Evolutionary conservation across 2,888 invertebrate genomes (phyloP).

Genomic region (Caenorhabditis panamensis): DNA sequence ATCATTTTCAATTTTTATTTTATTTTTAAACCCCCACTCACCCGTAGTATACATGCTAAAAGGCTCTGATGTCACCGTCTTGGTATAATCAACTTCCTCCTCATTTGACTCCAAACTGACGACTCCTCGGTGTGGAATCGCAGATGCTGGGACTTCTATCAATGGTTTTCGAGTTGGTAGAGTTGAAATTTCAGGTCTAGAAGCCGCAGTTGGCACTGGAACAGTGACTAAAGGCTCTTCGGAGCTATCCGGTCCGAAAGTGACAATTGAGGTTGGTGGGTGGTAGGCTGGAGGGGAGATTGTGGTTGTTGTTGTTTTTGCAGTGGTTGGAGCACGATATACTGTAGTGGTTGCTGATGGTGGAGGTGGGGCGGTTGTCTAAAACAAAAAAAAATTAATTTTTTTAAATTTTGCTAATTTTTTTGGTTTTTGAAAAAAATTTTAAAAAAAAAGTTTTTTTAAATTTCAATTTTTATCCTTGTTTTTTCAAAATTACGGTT

Average conservation of each 20-base stretch:
- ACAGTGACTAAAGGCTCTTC: conserved; percentile 11
- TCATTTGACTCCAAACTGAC: conserved; percentile 51
- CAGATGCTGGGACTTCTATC: conserved; percentile 42
- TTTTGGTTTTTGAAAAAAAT: no score
- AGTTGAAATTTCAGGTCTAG: neutral
- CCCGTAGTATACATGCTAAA: conserved; percentile 43
- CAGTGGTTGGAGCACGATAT: conserved; percentile 26
- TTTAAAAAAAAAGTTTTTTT: no score
- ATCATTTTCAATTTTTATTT: no score
- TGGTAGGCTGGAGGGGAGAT: conserved; percentile 17
- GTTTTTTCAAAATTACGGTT: no score
- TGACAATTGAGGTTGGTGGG: conserved; percentile 28
- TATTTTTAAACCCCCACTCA: conserved; percentile 1
- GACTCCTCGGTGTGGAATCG: conserved; percentile 45
- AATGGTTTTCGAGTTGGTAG: conserved; percentile 34
- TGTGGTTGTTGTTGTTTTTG: conserved; percentile 29
- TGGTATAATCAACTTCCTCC: conserved; percentile 31
- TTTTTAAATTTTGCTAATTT: no score
- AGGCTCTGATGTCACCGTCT: conserved; percentile 29
- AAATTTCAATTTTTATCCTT: no score
- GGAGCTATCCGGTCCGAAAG: conserved; percentile 12
- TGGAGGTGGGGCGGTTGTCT: neutral
- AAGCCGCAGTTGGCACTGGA: neutral
- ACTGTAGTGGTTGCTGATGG: conserved; percentile 29
- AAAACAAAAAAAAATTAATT: neutral